A percentile compares a stretch with the other conserved stretches of the same genome.
These are phyloP conservation scores for Tetanocera ferruginea DNA, from an alignment of 2,888 invertebrate genomes.

Conservation along the genomic window DNA sequence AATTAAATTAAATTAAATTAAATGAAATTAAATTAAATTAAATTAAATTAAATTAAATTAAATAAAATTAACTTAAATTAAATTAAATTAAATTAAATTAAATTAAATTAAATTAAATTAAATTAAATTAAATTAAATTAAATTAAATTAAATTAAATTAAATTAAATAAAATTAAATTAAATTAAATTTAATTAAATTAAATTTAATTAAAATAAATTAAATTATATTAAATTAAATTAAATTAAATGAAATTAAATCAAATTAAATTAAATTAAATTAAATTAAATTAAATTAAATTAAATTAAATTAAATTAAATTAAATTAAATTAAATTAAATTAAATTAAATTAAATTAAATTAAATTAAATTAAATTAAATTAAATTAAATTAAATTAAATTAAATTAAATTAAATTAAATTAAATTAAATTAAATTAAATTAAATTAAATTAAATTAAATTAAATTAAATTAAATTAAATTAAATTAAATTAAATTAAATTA, in stretches of 20 bases:
- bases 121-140: constrained; percentile 6
- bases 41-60: background rate
- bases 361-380: constrained; percentile 17
- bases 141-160: constrained; percentile 6
- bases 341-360: constrained; percentile 20
- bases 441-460: constrained; percentile 19
- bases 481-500: constrained; percentile 22
- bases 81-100: constrained; percentile 3
- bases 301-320: constrained; percentile 14
- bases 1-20: no score
- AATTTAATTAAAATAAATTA: constrained; percentile 16
- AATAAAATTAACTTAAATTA: background rate
- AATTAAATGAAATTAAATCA: no score
- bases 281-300: constrained; percentile 17
- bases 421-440: constrained; percentile 19
- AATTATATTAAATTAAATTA: constrained; percentile 18
- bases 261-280: constrained; percentile 15
- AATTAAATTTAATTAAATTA: constrained; percentile 11
- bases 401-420: constrained; percentile 12
- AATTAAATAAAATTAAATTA: constrained; percentile 10
- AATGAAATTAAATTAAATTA: no score
- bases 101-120: constrained; percentile 2
- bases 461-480: constrained; percentile 20
- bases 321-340: constrained; percentile 8
- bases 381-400: constrained; percentile 17